Evolutionary conservation across 2,113 vertebrate species (phyloP).

Genomic region (Marcusenius ussheri): DNA sequence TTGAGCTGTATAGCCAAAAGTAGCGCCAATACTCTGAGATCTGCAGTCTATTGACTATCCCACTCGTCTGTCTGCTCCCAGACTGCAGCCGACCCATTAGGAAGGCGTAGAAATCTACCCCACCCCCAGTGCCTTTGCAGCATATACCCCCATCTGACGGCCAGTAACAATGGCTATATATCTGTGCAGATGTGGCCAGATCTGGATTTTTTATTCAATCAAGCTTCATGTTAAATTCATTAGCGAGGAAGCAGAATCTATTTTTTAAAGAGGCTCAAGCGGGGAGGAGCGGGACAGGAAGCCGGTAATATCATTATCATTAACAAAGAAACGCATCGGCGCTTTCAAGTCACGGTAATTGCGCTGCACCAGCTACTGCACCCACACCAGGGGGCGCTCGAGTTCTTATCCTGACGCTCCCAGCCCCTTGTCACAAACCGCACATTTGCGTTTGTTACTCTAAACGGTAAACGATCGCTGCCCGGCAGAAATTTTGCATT

Average conservation of each 20-base stretch:
- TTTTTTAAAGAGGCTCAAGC: neutral
- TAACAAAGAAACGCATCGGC: neutral
- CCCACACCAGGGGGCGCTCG: constrained; percentile 47
- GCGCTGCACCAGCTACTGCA: neutral
- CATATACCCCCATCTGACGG: neutral
- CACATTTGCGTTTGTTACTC: neutral
- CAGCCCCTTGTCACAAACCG: neutral
- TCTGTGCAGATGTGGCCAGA: neutral
- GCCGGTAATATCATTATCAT: neutral
- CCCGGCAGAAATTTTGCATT: neutral
- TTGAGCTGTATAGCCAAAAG: neutral
- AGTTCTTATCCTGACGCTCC: neutral
- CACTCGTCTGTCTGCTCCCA: neutral
- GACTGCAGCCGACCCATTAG: constrained; percentile 69
- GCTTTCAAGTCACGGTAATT: neutral
- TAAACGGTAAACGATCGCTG: neutral
- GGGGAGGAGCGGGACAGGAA: neutral
- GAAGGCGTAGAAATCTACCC: constrained; percentile 72
- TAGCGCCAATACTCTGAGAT: neutral
- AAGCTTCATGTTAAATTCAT: neutral
- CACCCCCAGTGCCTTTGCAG: constrained; percentile 26
- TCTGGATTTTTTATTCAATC: constrained; percentile 6
- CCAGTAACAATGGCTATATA: neutral
- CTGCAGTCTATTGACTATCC: neutral
- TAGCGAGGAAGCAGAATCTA: neutral